Evolutionary conservation across 2,888 invertebrate species (phyloP).

Genomic region (Phymatocera aterrima): DNA sequence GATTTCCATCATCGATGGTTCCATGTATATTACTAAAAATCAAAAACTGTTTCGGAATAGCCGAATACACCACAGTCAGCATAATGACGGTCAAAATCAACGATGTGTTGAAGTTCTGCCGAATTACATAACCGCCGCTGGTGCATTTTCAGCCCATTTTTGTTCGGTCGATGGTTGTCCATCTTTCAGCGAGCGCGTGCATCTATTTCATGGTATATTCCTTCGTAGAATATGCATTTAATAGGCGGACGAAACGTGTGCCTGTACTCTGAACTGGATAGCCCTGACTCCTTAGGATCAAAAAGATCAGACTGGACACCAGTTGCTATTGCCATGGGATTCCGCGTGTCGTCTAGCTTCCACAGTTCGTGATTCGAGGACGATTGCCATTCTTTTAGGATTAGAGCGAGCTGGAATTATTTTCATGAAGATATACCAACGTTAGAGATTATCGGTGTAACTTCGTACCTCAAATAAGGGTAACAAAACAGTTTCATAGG

Average conservation of each 20-base stretch:
- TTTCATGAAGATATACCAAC: neutral
- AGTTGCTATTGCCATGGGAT: constrained; percentile 32
- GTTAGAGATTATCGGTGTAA: neutral
- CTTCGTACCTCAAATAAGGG: neutral
- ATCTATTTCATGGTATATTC: neutral
- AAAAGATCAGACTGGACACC: constrained; percentile 40
- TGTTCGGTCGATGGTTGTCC: neutral
- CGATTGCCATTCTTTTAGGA: neutral
- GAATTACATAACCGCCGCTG: neutral
- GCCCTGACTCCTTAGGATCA: constrained; percentile 21
- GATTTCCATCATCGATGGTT: neutral
- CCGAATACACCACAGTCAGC: neutral
- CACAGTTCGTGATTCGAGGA: neutral
- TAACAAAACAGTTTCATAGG: neutral
- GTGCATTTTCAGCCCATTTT: neutral
- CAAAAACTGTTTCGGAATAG: neutral
- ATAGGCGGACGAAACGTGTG: constrained; percentile 4
- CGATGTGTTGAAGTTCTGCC: neutral
- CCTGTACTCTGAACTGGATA: neutral
- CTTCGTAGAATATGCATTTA: neutral
- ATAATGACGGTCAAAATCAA: neutral
- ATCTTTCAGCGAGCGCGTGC: neutral
- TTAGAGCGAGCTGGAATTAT: neutral
- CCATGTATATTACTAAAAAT: neutral
- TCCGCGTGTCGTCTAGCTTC: constrained; percentile 14